Conservation (phyloP, 35 echinoderm and acorn worm genomes). For the Hemicentrotus pulcherrimus region DNA sequence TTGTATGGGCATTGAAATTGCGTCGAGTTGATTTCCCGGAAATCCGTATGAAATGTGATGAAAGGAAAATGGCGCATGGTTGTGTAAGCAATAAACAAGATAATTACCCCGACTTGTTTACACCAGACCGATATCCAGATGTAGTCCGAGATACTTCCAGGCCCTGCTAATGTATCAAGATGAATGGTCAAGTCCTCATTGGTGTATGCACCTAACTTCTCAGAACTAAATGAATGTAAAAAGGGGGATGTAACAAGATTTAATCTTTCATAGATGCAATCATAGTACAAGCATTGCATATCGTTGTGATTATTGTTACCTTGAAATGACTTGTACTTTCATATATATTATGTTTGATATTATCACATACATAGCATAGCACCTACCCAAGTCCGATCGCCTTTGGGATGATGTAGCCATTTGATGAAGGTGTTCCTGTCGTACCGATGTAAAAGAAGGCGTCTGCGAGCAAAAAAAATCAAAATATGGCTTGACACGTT, state of each 20-base stretch:
- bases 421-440: background rate
- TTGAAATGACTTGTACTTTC: too few relatives aligned
- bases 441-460: slow-evolving; percentile 53
- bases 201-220: slow-evolving; percentile 54
- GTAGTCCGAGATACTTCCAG: slow-evolving; percentile 61
- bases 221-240: slow-evolving; percentile 9
- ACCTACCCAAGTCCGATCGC: slow-evolving; percentile 17
- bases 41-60: too few relatives aligned
- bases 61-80: too few relatives aligned
- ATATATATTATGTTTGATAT: background rate
- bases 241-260: background rate
- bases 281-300: too few relatives aligned
- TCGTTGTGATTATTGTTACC: too few relatives aligned
- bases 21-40: too few relatives aligned
- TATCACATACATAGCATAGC: background rate
- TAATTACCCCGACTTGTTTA: slow-evolving; percentile 46
- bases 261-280: too few relatives aligned
- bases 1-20: too few relatives aligned
- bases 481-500: too few relatives aligned
- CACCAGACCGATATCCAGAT: slow-evolving; percentile 91
- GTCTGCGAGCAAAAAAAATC: background rate
- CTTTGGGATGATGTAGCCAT: slow-evolving; percentile 6
- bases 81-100: background rate
- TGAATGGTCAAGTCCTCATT: slow-evolving; percentile 60
- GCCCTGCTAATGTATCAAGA: slow-evolving; percentile 36